Evolutionary conservation across 1,140 invertebrate genomes (phyloP), one percentile per base, ranked within the genome.

Genomic region (Drosophila parabipectinata): DNA sequence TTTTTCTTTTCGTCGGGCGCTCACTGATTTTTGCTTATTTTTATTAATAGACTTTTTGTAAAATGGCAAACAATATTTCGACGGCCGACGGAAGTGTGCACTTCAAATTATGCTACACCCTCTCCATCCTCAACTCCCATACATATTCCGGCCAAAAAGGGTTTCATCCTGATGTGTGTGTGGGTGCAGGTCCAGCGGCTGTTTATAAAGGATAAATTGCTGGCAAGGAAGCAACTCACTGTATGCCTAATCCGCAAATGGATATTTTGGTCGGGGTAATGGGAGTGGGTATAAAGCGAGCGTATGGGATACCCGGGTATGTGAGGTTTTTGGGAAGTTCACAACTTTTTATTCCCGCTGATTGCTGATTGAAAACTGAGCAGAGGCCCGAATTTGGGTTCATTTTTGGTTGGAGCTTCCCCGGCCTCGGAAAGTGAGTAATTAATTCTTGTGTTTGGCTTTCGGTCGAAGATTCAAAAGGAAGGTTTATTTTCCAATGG

Each of bases 161-260:
- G 53, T 64, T 64, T 41, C 41, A 9, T 45, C 34, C 10, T 37
- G 34, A 37, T 37, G 34, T 52, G 39, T 61, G 55, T 58, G 54
- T 54, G 68, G 12, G 50, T 56, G 58, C 72, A 45, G 45, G 68
- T 67, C 81, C 82, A 73, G 81, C 77, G 77, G 77, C 77, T 87
- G 83, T 82, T 82, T 88, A 82, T 63, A 85, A 85, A 81, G 82
- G 78, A 81, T 85, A 87, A 78, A 71, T 85, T 77, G 68, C 81
- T 85, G 76, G 62, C 63, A 34, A 67, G 63, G 34, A 64, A 26
- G 76, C 82, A 72, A 72, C 66, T 72, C 63, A 55, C 61, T 79
- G 76, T 83, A 77, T 85, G 81, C 79, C 83, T 85, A 85, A 85
- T 85, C 81, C 81, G 81, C 76, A 85, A 85, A 85, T 85, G 81